Evolutionary conservation across 2,888 invertebrate genomes (phyloP).

Genomic region (Axea sp.): DNA sequence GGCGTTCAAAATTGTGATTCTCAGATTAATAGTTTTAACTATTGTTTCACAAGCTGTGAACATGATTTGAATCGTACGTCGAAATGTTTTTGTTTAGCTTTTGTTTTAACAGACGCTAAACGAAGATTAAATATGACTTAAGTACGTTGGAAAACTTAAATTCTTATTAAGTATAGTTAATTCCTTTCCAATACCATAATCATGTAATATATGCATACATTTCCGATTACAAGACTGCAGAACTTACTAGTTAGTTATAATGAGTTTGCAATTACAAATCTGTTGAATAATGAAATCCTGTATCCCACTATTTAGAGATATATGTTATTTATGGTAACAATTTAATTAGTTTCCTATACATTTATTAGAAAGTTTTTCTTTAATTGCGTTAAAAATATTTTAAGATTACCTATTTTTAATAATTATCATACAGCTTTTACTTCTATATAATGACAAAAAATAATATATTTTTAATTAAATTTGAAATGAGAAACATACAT

Average conservation of each 20-base stretch:
- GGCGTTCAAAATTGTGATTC: no score
- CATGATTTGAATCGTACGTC: no score
- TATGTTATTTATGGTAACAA: conserved; percentile 33
- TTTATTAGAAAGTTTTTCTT: conserved; percentile 11
- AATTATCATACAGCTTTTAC: neutral
- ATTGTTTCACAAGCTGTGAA: no score
- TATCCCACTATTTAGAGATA: conserved; percentile 18
- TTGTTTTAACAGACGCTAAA: no score
- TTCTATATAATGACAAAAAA: no score
- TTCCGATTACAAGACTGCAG: conserved; percentile 37
- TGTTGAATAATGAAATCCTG: conserved; percentile 36
- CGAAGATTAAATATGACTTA: no score
- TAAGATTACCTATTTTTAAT: conserved; percentile 8
- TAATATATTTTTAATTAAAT: no score
- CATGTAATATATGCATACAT: conserved; percentile 6
- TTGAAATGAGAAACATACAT: no score
- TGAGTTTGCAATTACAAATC: conserved; percentile 32
- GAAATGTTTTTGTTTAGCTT: no score
- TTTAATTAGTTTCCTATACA: conserved; percentile 23
- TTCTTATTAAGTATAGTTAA: conserved; percentile 37
- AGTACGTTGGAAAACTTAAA: conserved; percentile 24
- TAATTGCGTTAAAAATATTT: conserved; percentile 8
- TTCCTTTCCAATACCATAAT: conserved; percentile 35
- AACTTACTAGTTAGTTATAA: conserved; percentile 37
- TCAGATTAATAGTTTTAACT: no score